These are phyloP conservation scores for Melanostigma gelatinosum DNA, from an alignment of 2,113 vertebrate species.

Conservation along the genomic window DNA sequence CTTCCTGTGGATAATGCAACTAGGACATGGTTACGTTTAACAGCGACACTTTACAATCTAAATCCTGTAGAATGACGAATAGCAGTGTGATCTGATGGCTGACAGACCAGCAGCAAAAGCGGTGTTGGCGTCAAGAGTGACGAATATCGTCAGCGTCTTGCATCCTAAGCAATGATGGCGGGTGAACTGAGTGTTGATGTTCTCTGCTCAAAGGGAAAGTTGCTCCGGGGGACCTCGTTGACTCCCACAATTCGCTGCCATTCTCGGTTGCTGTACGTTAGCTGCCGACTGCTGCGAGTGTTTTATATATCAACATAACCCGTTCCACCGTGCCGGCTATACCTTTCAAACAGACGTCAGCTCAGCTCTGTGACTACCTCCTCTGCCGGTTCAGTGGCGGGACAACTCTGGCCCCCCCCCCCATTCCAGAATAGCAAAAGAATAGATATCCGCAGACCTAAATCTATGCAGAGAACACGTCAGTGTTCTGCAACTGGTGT, in stretches of 20 bases:
- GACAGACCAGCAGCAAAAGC: constrained; percentile 3
- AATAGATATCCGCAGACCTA: too few species aligned
- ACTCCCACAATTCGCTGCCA: not conserved
- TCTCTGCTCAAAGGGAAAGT: not conserved
- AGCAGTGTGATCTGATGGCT: constrained; percentile 63
- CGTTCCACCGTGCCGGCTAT: not conserved
- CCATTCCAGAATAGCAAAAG: not conserved
- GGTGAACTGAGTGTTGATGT: not conserved
- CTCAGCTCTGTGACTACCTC: not conserved
- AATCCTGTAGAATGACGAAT: constrained; percentile 67
- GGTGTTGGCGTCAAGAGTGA: not conserved
- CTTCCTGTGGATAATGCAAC: constrained; percentile 66
- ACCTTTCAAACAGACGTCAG: not conserved
- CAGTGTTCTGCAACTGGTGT: not conserved
- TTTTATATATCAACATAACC: not conserved
- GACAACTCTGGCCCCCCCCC: too few species aligned
- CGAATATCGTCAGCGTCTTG: not conserved
- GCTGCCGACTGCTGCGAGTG: not conserved
- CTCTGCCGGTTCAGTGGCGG: not conserved
- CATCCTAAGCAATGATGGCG: not conserved
- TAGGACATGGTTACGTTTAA: constrained; percentile 62
- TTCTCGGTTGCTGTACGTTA: not conserved
- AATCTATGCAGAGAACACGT: too few species aligned
- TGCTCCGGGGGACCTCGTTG: not conserved
- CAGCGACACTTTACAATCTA: constrained; percentile 59